These are phyloP conservation scores for Quadroppia sp. DNA, from an alignment of 2,888 invertebrate genomes.

Conservation along the genomic window DNA sequence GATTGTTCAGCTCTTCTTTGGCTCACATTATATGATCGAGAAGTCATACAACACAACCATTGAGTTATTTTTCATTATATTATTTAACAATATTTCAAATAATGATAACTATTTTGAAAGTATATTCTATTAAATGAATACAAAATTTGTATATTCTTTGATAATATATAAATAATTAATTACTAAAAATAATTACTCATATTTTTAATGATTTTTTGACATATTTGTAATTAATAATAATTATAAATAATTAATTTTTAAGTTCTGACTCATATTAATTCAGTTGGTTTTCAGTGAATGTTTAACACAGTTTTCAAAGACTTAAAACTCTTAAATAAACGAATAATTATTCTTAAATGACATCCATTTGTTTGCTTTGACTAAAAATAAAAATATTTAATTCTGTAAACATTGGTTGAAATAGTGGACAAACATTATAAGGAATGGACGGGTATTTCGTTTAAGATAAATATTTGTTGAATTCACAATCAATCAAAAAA, in stretches of 20 bases:
- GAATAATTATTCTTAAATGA: background rate
- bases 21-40: background rate
- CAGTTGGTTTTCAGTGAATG: too few species aligned
- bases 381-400: background rate
- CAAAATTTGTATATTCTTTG: too few species aligned
- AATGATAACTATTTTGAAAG: background rate
- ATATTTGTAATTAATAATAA: too few species aligned
- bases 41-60: background rate
- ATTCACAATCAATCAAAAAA: background rate
- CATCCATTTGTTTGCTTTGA: background rate
- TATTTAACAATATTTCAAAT: too few species aligned
- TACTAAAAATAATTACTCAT: too few species aligned
- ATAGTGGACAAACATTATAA: background rate
- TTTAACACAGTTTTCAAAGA: background rate
- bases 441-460: background rate
- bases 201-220: too few species aligned
- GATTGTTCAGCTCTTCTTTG: background rate
- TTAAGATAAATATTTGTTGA: conserved; percentile 3
- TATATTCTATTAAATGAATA: background rate
- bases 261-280: too few species aligned
- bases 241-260: too few species aligned
- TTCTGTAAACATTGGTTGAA: background rate
- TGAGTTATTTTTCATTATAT: background rate
- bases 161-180: too few species aligned
- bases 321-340: background rate